Percentiles rank a stretch among this genome's conserved stretches.
Conservation (phyloP, 2,113 vertebrate genomes). For the Lasiurus cinereus region DNA sequence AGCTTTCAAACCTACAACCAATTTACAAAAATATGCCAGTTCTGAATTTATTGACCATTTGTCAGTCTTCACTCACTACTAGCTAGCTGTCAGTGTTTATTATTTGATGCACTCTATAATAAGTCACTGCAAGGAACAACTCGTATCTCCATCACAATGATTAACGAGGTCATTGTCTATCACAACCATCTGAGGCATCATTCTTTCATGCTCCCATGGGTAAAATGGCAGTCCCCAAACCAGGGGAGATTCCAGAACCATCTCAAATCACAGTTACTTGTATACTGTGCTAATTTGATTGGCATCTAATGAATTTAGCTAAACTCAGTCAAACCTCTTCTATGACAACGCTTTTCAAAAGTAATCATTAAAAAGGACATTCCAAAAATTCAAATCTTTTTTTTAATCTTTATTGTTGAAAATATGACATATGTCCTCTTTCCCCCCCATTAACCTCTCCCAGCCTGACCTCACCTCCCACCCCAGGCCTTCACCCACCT, state of each 20-base stretch:
- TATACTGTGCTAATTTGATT: conserved; percentile 23
- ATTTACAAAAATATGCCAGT: conserved; percentile 83
- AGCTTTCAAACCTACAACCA: conserved; percentile 83
- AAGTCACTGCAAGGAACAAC: conserved; percentile 85
- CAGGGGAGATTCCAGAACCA: conserved; percentile 64
- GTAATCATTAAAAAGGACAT: conserved; percentile 43
- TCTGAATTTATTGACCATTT: conserved; percentile 88
- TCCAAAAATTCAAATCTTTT: conserved; percentile 6
- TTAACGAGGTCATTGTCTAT: conserved; percentile 87
- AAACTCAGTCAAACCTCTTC: neutral
- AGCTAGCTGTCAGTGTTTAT: conserved; percentile 87
- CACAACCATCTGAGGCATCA: conserved; percentile 73
- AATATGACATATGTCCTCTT: no score
- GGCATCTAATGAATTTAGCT: conserved; percentile 52
- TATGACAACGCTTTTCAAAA: conserved; percentile 5
- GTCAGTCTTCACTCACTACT: conserved; percentile 85
- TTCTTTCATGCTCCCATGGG: conserved; percentile 65
- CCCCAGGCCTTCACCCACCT: no score
- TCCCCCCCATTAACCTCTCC: no score
- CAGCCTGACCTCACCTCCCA: no score
- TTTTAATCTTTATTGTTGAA: neutral
- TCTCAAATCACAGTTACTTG: conserved; percentile 35
- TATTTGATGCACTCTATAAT: conserved; percentile 86
- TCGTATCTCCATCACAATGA: conserved; percentile 84
- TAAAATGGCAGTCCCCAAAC: conserved; percentile 67